Conservation (phyloP, 2,888 invertebrate species). For the Philopedon plagiatum region DNA sequence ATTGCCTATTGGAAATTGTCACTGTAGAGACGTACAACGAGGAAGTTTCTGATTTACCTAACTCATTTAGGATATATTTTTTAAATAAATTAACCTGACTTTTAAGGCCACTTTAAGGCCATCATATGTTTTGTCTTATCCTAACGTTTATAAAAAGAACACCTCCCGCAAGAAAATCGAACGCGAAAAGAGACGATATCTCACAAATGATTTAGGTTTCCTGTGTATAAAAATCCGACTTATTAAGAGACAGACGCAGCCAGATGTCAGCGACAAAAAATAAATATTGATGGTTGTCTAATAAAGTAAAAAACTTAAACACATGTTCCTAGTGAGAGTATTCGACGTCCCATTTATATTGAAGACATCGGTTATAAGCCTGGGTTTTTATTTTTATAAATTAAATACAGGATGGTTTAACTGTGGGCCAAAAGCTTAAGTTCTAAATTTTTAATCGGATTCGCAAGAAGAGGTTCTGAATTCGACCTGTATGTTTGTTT, state of each 20-base stretch:
- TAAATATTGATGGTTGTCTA: conserved; percentile 43
- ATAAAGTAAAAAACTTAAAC: conserved; percentile 25
- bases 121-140: too few species aligned
- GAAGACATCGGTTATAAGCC: neutral
- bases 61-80: too few species aligned
- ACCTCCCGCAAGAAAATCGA: conserved; percentile 29
- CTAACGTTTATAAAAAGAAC: conserved; percentile 7
- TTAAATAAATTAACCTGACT: too few species aligned
- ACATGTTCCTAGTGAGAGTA: conserved; percentile 5
- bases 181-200: conserved; percentile 23
- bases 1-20: too few species aligned
- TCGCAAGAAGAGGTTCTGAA: too few species aligned
- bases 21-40: too few species aligned
- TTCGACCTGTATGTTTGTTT: too few species aligned
- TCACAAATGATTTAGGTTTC: conserved; percentile 44
- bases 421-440: too few species aligned
- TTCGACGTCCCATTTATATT: conserved; percentile 6
- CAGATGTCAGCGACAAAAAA: conserved; percentile 45
- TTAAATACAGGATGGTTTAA: neutral
- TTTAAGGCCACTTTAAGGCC: too few species aligned
- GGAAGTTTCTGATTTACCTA: too few species aligned
- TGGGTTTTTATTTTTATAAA: neutral
- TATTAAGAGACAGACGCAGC: conserved; percentile 40
- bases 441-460: too few species aligned
- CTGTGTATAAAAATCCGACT: conserved; percentile 42